Evolutionary conservation across 2,888 invertebrate species (phyloP).

Genomic region (Hoplodrina ambigua): DNA sequence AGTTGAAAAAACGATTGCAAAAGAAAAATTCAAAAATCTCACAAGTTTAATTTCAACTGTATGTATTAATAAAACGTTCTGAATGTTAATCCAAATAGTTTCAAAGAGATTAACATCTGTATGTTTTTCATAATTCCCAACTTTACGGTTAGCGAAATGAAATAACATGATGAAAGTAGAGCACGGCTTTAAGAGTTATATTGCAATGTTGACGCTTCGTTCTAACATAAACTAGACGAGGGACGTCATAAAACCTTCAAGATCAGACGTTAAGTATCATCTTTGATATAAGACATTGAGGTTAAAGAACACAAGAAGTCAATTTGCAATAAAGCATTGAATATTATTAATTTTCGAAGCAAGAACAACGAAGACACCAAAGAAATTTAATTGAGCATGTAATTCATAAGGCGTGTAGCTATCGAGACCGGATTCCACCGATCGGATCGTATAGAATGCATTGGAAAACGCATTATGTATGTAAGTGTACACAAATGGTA

Average conservation of each 20-base stretch:
- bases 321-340: slow-evolving; percentile 28
- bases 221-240: slow-evolving; percentile 65
- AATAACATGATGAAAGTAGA: slow-evolving; percentile 69
- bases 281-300: slow-evolving; percentile 31
- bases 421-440: slow-evolving; percentile 74
- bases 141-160: slow-evolving; percentile 58
- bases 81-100: slow-evolving; percentile 66
- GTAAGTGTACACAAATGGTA: slow-evolving; percentile 73
- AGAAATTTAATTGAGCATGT: slow-evolving; percentile 64
- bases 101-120: slow-evolving; percentile 61
- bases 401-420: slow-evolving; percentile 64
- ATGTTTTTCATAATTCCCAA: slow-evolving; percentile 66
- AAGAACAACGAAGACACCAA: slow-evolving; percentile 48
- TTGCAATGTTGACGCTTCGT: slow-evolving; percentile 60
- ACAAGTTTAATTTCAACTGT: slow-evolving; percentile 19
- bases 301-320: slow-evolving; percentile 23
- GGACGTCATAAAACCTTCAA: slow-evolving; percentile 63
- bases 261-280: slow-evolving; percentile 45
- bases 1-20: slow-evolving; percentile 11
- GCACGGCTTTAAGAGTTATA: slow-evolving; percentile 63
- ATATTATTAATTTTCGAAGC: slow-evolving; percentile 31
- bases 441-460: slow-evolving; percentile 78
- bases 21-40: slow-evolving; percentile 11
- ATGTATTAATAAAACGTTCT: slow-evolving; percentile 46
- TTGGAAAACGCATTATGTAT: slow-evolving; percentile 77